phyloP scores from a whole-genome alignment of 1,140 invertebrate genomes.

The Ceratosolen fusciceps region DNA sequence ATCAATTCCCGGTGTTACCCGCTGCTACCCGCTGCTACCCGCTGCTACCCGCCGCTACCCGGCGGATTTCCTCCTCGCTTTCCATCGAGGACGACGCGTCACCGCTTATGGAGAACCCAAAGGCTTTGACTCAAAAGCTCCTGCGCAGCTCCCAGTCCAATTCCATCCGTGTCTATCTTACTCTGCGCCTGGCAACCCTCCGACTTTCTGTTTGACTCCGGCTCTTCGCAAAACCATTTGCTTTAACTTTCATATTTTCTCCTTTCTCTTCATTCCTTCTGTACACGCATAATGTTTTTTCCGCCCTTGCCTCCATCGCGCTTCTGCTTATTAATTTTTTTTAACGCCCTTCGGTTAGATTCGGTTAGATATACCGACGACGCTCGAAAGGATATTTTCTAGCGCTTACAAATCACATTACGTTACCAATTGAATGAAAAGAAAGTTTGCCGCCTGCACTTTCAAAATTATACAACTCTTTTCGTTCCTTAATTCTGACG shows the following conservation, averaged over 20 bases:
- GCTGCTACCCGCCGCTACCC: too few species aligned
- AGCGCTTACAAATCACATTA: too few species aligned
- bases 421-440: too few species aligned
- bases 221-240: conserved; percentile 1
- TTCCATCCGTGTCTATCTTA: neutral
- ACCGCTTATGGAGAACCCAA: neutral
- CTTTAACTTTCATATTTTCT: conserved; percentile 45
- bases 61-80: neutral
- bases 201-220: conserved; percentile 38
- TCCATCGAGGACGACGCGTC: conserved; percentile 16
- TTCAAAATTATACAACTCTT: too few species aligned
- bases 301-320: neutral
- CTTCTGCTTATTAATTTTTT: neutral
- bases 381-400: too few species aligned
- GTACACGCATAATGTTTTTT: neutral
- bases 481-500: too few species aligned
- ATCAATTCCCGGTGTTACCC: too few species aligned
- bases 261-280: conserved; percentile 50
- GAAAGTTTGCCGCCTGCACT: too few species aligned
- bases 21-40: too few species aligned
- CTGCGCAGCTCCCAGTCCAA: conserved; percentile 18
- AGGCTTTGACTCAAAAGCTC: conserved; percentile 41
- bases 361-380: too few species aligned
- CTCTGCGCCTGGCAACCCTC: conserved; percentile 12
- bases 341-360: neutral